Evolutionary conservation across 2,113 vertebrate species (phyloP).

Genomic region (Ictalurus punctatus): DNA sequence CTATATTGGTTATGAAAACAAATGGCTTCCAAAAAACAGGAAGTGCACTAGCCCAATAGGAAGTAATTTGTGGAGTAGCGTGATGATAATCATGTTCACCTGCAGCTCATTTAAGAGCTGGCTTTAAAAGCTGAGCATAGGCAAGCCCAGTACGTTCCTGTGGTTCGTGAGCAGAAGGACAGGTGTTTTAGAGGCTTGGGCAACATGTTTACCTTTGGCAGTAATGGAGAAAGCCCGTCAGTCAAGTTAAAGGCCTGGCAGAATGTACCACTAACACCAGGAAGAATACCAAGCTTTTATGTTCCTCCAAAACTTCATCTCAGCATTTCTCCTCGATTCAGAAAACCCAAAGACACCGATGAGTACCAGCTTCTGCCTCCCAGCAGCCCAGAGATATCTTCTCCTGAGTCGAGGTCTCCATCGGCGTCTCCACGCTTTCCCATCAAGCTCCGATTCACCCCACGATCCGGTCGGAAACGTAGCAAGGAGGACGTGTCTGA

Average conservation of each 20-base stretch:
- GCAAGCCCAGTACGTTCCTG: neutral
- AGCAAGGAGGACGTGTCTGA: slow-evolving; percentile 44
- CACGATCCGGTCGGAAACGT: neutral
- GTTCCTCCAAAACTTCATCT: slow-evolving; percentile 52
- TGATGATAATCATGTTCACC: slow-evolving; percentile 29
- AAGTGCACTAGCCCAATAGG: neutral
- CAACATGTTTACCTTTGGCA: slow-evolving; percentile 37
- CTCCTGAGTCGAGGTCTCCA: slow-evolving; percentile 7
- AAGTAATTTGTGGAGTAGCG: neutral
- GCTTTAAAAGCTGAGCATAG: slow-evolving; percentile 17
- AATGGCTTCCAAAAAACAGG: neutral
- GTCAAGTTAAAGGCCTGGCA: slow-evolving; percentile 40
- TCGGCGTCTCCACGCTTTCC: neutral
- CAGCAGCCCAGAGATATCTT: slow-evolving; percentile 32
- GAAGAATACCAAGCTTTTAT: slow-evolving; percentile 62
- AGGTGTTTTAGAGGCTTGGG: neutral
- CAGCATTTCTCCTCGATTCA: slow-evolving; percentile 27
- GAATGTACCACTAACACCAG: slow-evolving; percentile 64
- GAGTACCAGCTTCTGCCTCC: slow-evolving; percentile 48
- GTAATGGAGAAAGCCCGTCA: neutral
- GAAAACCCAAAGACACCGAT: slow-evolving; percentile 25
- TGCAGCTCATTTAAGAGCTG: slow-evolving; percentile 32
- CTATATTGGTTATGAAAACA: neutral
- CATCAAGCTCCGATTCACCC: slow-evolving; percentile 25
- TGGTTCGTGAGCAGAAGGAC: too few relatives aligned